Evolutionary conservation across 1,140 invertebrate genomes (phyloP), one percentile per base, ranked within the genome.

Genomic region (Drosophila malerkotliana): DNA sequence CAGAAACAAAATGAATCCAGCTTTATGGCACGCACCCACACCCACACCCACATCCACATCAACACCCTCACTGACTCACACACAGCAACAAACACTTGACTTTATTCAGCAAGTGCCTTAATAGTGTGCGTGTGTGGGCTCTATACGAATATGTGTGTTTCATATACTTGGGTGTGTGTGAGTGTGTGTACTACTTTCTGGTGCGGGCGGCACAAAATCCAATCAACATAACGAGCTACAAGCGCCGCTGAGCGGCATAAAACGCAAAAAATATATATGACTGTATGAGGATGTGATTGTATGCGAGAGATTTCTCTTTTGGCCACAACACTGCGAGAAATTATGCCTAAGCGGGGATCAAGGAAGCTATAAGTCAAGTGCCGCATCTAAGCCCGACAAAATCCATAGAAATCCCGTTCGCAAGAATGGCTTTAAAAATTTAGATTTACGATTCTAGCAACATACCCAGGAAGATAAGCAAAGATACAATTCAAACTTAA

Each of bases 141-240:
- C 32, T 10, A 34, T 34, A 34, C 3, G 32, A 34, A 10, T 10
- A 9, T 34, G 32, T 34, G 32, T 34, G 32, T 10, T 37, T 37
- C 34, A 15, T 4, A 41, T 53, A 30, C 52, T 53, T 59, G 53
- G 59, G 58, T 51, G 41, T 37, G 34, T 47, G 18, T 63, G 39
- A 39, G 59, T 59, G 81, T 71, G 82, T 77, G 81, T 63, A 85
- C 81, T 85, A 85, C 81, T 85, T 85, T 87, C 81, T 67, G 64
- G 79, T 80, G 81, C 78, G 82, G 77, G 83, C 75, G 74, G 83
- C 79, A 88, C 75, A 90, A 90, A 90, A 90, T 90, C 85, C 85
- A 90, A 90, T 90, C 85, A 90, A 81, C 85, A 90, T 90, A 90
- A 90, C 80, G 85, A 90, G 79, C 76, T 80, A 87, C 76, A 83